Evolutionary conservation across 2,888 invertebrate species (phyloP).

Genomic region (Himalopsyche tibetana): DNA sequence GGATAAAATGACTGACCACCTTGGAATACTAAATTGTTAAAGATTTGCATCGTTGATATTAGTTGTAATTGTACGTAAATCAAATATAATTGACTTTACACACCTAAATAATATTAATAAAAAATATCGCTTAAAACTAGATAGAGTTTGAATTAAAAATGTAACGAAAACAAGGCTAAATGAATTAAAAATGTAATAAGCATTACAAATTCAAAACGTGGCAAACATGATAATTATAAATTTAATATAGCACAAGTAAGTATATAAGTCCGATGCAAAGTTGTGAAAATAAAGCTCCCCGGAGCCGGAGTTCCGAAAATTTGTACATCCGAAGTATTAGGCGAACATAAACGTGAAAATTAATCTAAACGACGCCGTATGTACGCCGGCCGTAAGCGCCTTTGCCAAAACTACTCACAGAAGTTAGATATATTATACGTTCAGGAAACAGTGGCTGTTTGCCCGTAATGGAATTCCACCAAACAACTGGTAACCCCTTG

Average conservation of each 20-base stretch:
- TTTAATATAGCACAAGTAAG: no score
- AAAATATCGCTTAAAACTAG: background rate
- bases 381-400: constrained; percentile 9
- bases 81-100: constrained; percentile 16
- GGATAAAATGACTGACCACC: background rate
- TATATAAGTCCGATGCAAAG: no score
- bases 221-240: no score
- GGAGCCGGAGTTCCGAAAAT: no score
- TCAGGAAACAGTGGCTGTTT: background rate
- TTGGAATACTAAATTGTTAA: background rate
- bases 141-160: background rate
- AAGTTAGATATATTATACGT: no score
- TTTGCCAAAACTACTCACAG: no score
- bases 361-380: no score
- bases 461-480: constrained; percentile 46
- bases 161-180: constrained; percentile 9
- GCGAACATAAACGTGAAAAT: no score
- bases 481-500: constrained; percentile 36
- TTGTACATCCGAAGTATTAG: no score
- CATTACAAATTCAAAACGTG: no score
- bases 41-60: background rate
- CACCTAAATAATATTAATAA: background rate
- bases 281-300: no score
- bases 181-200: background rate
- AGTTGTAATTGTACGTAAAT: background rate